Base-by-base conservation (phyloP, 2,113 vertebrate genomes). In the Monopterus albus region DNA sequence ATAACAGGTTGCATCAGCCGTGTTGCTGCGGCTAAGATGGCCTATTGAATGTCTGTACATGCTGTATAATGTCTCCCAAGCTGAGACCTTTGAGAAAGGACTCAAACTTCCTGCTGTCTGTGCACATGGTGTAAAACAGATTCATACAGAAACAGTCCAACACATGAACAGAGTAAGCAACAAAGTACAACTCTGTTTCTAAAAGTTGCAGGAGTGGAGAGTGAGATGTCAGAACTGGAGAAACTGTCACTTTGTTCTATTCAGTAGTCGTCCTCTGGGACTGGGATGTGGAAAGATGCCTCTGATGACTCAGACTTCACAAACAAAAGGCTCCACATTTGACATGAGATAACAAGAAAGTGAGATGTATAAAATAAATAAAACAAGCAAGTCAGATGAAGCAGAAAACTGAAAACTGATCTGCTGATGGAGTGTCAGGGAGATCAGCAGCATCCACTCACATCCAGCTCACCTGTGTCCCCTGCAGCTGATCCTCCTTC, bases 171-270 rank as follows among this genome's bases (percentile, higher is more conserved):
- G 10, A 13, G 10, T 1, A 3, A 21, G 9, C 25, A 23, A 20
- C 21, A 15, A 38, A 51, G 14, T 14, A 18, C 4, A 50, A 53
- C 28, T 61, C 20, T 55, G 45, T 28, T 12, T 53, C n/a, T 63
- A 20, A 47, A 49, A 69, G 46, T 47, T 39, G 21, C 11, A 15
- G 23, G 5, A 33, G 47, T 29, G 63, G 49, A 63, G 36, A 40
- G 55, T 31, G 46, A 59, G 65, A 53, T 7, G 62, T 42, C 1
- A 17, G 29, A 23, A 6, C 39, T 5, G 17, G 26, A n/a, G 17
- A 49, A 76, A 62, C 31, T 49, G 72, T 57, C 25, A 39, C 38
- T 53, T 20, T 80, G 21, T 74, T 79, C 79, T 71, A 60, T 73
- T 79, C 63, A 73, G 49, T 18, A 31, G n/a, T 17, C 23, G 2